Evolutionary conservation across 2,797 vertebrate genomes (phyloP).

Genomic region (Cynopterus sphinx): DNA sequence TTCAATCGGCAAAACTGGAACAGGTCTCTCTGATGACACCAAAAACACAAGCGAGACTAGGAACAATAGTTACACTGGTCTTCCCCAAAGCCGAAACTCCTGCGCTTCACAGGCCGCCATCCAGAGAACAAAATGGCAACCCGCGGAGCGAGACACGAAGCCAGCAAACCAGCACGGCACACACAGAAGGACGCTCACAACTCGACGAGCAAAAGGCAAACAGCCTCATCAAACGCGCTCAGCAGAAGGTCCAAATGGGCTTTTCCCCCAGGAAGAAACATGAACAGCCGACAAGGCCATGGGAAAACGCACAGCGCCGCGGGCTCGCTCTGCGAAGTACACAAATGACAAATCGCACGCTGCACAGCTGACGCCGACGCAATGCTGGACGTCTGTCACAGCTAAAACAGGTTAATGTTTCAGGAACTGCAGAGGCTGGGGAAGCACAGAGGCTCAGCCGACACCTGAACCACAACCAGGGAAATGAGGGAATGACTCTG

Average conservation of each 20-base stretch:
- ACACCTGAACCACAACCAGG: not conserved
- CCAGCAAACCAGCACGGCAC: not conserved
- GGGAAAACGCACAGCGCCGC: too few relatives aligned
- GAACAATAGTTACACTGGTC: not conserved
- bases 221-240: not conserved
- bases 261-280: not conserved
- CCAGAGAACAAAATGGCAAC: not conserved
- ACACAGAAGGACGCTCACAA: not conserved
- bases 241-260: not conserved
- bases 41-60: not conserved
- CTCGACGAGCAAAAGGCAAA: not conserved
- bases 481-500: too few relatives aligned
- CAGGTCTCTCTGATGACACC: not conserved
- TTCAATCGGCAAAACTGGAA: not conserved
- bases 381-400: not conserved
- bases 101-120: not conserved
- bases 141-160: too few relatives aligned
- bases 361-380: too few relatives aligned
- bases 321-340: too few relatives aligned
- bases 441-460: rapidly evolving
- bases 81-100: not conserved
- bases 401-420: not conserved
- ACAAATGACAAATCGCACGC: too few relatives aligned
- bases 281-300: not conserved
- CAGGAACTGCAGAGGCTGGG: rapidly evolving